These are phyloP conservation scores for Zoanthus sansibaricus DNA, from an alignment of 92 coral and sea anemone genomes.

Conservation along the genomic window DNA sequence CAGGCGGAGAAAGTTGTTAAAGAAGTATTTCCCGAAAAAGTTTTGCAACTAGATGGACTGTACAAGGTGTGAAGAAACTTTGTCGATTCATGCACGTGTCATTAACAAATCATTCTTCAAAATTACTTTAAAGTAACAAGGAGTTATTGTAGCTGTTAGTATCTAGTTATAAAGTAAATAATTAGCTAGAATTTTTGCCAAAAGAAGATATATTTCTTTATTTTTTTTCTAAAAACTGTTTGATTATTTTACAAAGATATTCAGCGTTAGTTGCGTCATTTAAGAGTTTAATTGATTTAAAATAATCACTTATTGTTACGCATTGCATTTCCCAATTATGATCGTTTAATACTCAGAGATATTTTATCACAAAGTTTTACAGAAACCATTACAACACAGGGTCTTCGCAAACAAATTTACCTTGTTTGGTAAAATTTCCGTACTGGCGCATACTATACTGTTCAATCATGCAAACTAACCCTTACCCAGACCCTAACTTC, in stretches of 20 bases:
- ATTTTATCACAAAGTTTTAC: too few relatives aligned
- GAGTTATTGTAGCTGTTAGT: neutral
- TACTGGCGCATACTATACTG: too few relatives aligned
- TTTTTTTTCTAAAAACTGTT: neutral
- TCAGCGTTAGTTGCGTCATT: slow-evolving; percentile 26
- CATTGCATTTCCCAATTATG: too few relatives aligned
- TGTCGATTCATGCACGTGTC: slow-evolving; percentile 20
- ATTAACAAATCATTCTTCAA: neutral
- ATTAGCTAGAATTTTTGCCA: neutral
- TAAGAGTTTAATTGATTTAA: neutral
- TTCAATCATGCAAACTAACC: too few relatives aligned
- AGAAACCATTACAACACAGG: too few relatives aligned
- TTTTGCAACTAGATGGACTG: slow-evolving; percentile 80
- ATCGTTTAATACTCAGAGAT: too few relatives aligned
- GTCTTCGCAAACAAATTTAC: too few relatives aligned
- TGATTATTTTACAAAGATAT: neutral
- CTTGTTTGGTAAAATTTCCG: too few relatives aligned
- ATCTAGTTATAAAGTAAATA: neutral
- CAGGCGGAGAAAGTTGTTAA: slow-evolving; percentile 95
- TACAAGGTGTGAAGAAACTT: slow-evolving; percentile 70
- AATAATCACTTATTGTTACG: neutral
- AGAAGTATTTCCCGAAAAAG: slow-evolving; percentile 91
- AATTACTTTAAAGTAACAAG: neutral
- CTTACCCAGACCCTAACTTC: too few relatives aligned
- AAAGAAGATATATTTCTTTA: neutral